Base-by-base conservation (phyloP, 2,797 vertebrate genomes). In the Falco berigora region DNA sequence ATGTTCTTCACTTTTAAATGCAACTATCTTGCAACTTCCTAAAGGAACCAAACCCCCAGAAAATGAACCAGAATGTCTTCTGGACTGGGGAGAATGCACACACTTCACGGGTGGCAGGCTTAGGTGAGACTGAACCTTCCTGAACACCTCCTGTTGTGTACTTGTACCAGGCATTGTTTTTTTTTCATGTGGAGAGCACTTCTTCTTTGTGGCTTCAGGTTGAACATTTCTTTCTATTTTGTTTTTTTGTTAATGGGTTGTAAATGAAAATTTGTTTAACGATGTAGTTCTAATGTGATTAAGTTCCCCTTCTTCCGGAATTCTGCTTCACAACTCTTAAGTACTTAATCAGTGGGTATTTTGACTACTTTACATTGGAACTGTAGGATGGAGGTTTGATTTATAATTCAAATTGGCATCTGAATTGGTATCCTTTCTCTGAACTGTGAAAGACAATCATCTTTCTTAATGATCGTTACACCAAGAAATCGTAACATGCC, bases 361-460 rank as follows among this genome's bases (percentile, higher is more conserved):
- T 97, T 97, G 79, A 97, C 79, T 96, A 88, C 7, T 94, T 97
- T 96, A 91, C 46, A 75, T 58, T 88, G 90, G 62, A 96, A 86
- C 30, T 84, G 53, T 58, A 96, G 89, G 71, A 74, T 46, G 64
- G 77, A 97, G 64, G 95, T 95, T 62, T 96, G 90, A 97, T 91
- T 97, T 95, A 92, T 90, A 94, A 96, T 93, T 96, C 74, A 92
- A 96, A 97, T 75, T 97, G 92, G 55, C 74, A 93, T 63, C 20
- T 92, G 88, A 96, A 90, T 95, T 63, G 38, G 44, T 94, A 96
- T 96, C 82, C 52, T 92, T 94, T 83, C 92, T 95, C 69, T 85
- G 72, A 97, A 92, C 68, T 95, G 58, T 94, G 85, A 96, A 96
- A 96, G 92, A 71, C 82, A 97, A 88, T 91, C 66, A 96, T 97